Percentiles rank a stretch among this genome's conserved stretches.
These are phyloP conservation scores for Coreius guichenoti DNA, from an alignment of 2,797 vertebrate genomes.

Conservation along the genomic window DNA sequence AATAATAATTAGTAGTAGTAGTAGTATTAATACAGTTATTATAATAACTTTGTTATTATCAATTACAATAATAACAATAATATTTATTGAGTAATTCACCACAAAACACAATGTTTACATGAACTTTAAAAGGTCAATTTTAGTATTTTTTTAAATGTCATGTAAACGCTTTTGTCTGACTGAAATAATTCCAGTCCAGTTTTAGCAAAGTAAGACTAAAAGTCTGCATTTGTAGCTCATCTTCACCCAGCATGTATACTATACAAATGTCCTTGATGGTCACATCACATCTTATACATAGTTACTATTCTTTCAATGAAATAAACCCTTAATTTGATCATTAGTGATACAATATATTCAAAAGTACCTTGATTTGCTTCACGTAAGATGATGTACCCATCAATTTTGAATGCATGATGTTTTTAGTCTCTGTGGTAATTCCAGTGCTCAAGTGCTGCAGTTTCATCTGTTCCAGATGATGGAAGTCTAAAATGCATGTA, in stretches of 20 bases:
- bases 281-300: not conserved
- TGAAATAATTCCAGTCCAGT: not conserved
- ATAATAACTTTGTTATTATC: no score
- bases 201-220: not conserved
- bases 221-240: no score
- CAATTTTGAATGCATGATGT: not conserved
- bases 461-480: not conserved
- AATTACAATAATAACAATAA: not conserved
- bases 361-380: not conserved
- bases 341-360: not conserved
- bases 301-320: not conserved
- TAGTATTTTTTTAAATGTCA: not conserved
- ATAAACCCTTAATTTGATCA: not conserved
- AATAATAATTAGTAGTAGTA: no score
- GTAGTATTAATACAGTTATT: no score
- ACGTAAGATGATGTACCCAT: not conserved
- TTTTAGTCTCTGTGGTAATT: not conserved
- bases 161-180: no score
- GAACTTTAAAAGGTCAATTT: not conserved
- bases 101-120: not conserved
- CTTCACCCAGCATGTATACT: no score
- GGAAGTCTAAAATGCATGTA: not conserved
- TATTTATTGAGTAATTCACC: not conserved
- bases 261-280: no score
- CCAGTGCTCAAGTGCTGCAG: conserved; percentile 1